phyloP scores from a whole-genome alignment of 1,140 invertebrate genomes.

The Adoxophyes honmai region DNA sequence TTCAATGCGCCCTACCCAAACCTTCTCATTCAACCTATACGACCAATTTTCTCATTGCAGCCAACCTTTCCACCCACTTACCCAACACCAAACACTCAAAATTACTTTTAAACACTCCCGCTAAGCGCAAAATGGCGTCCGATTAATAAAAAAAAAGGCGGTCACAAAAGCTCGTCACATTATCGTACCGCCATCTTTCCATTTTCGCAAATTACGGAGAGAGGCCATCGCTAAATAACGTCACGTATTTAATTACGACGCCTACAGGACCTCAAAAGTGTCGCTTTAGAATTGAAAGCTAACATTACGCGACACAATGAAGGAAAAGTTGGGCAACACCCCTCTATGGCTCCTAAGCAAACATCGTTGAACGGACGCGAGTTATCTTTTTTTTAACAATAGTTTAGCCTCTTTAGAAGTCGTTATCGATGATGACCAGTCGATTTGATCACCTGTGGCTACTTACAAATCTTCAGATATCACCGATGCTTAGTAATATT shows the following conservation, averaged over 20 bases:
- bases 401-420: too few species aligned
- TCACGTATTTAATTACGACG: constrained; percentile 63
- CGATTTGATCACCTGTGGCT: too few species aligned
- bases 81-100: too few species aligned
- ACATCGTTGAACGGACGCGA: too few species aligned
- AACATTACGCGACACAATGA: constrained; percentile 29
- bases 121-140: constrained; percentile 5
- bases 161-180: constrained; percentile 15
- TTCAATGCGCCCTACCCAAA: background rate
- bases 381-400: too few species aligned
- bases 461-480: too few species aligned
- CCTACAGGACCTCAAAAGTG: constrained; percentile 44
- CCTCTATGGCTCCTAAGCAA: too few species aligned
- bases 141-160: constrained; percentile 24
- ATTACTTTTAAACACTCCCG: too few species aligned
- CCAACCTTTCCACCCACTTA: background rate
- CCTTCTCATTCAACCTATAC: constrained; percentile 17
- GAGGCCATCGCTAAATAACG: constrained; percentile 45
- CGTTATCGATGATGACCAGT: too few species aligned
- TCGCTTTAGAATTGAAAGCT: constrained; percentile 47
- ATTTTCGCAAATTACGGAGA: constrained; percentile 47
- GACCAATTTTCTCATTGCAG: too few species aligned
- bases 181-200: constrained; percentile 33
- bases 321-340: background rate
- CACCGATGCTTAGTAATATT: too few species aligned